Evolutionary conservation across 2,888 invertebrate species (phyloP).

Genomic region (Agrochola lychnidis): DNA sequence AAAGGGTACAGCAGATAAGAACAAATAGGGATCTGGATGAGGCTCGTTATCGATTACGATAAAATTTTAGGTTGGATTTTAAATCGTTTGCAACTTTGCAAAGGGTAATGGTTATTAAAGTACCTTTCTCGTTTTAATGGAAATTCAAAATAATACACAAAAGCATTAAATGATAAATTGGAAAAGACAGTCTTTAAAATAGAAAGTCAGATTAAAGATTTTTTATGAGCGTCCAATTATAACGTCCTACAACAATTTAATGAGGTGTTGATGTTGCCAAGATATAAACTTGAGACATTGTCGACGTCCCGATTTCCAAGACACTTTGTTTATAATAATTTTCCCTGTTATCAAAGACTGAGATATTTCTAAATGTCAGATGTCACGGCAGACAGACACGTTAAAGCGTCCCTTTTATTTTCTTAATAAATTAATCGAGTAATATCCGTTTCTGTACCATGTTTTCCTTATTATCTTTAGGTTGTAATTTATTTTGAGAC

Average conservation of each 20-base stretch:
- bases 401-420: constrained; percentile 44
- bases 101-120: constrained; percentile 4
- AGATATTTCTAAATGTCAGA: constrained; percentile 47
- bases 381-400: constrained; percentile 44
- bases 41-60: constrained; percentile 44
- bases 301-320: constrained; percentile 42
- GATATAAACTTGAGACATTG: constrained; percentile 47
- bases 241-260: constrained; percentile 45
- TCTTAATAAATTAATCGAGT: constrained; percentile 54
- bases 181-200: constrained; percentile 2
- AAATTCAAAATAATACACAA: constrained; percentile 1
- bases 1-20: constrained; percentile 52
- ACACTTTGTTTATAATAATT: constrained; percentile 49
- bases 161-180: background rate
- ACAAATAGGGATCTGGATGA: constrained; percentile 36
- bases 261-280: constrained; percentile 43
- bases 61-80: constrained; percentile 42
- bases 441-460: constrained; percentile 48
- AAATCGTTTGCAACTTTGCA: constrained; percentile 35
- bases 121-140: background rate
- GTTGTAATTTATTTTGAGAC: constrained; percentile 48
- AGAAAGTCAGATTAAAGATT: background rate
- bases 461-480: constrained; percentile 52
- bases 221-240: constrained; percentile 18
- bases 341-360: constrained; percentile 32